Conservation (phyloP, 2,888 invertebrate species). For the Lasioglossum morio region DNA sequence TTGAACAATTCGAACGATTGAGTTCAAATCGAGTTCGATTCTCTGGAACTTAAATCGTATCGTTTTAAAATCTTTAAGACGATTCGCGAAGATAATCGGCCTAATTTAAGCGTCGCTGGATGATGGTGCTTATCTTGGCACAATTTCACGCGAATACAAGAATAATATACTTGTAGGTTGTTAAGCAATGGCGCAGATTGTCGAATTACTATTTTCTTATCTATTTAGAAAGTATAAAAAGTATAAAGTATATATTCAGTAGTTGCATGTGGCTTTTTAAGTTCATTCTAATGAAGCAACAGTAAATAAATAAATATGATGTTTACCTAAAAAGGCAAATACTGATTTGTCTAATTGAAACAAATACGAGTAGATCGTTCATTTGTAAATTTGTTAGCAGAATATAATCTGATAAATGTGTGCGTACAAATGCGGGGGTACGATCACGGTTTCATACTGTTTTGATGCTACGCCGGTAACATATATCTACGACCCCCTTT, state of each 20-base stretch:
- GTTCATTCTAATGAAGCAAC: not conserved
- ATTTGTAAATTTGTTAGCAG: not conserved
- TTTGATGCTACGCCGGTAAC: conserved; percentile 23
- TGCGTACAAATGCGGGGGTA: not conserved
- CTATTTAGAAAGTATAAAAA: not conserved
- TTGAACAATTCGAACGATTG: not conserved
- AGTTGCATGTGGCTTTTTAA: not conserved
- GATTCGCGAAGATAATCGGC: not conserved
- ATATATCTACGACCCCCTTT: not conserved
- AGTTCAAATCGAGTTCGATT: not conserved
- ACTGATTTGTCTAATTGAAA: not conserved
- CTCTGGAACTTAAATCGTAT: not conserved
- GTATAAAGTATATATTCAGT: no score
- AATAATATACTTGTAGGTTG: conserved; percentile 48
- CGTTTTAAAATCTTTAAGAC: not conserved
- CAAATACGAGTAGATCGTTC: not conserved
- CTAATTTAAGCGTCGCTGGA: conserved; percentile 32
- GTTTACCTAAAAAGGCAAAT: not conserved
- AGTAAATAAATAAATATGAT: not conserved
- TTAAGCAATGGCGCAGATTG: conserved; percentile 11
- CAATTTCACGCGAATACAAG: conserved; percentile 46
- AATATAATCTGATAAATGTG: not conserved
- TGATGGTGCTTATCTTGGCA: conserved; percentile 65
- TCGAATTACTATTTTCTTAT: not conserved
- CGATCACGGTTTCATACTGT: conserved; percentile 8